Evolutionary conservation across 2,888 invertebrate species (phyloP), one percentile per base, ranked within the genome.

Genomic region (Timandra comae): DNA sequence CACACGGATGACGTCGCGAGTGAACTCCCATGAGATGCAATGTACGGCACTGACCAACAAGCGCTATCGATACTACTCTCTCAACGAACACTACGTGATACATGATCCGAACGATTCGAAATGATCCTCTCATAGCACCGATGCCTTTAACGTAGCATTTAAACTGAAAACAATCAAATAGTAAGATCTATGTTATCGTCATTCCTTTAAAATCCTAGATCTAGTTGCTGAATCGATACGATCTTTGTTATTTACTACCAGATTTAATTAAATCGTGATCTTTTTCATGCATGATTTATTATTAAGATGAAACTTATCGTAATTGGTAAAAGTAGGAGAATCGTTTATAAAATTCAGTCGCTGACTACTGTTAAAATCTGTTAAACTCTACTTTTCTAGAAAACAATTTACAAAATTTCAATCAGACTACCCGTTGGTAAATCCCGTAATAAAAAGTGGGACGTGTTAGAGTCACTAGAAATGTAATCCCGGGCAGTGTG

Each of bases 301-400:
- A n/a, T 73, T 52, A 63, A 72, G 66, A 73, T 74, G 72, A 72
- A 42, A 70, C 67, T 73, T 75, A 78, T 64, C 50, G 53, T 69
- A 68, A 64, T 72, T 63, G 65, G 64, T 78, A 73, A 72, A 72
- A 76, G 70, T 75, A 72, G 63, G 69, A 68, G 69, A 74, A 58
- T 70, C 64, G 58, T 54, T 79, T 82, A 81, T 72, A 82, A 84
- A 82, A 80, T 81, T 85, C 84, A 82, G 84, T 85, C 85, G 73
- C 79, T 60, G 73, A 70, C 85, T 84, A 82, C 77, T 74, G 68
- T 54, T 75, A 73, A 80, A 75, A 72, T 75, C 63, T 64, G 68
- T 75, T 58, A 69, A 73, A 63, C 49, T 56, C 77, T 82, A 82
- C 66, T 52, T 56, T 60, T 73, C 77, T 84, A 82, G 71, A 81